Evolutionary conservation across 2,113 vertebrate genomes (phyloP).

Genomic region (Pachypanchax playfairii): DNA sequence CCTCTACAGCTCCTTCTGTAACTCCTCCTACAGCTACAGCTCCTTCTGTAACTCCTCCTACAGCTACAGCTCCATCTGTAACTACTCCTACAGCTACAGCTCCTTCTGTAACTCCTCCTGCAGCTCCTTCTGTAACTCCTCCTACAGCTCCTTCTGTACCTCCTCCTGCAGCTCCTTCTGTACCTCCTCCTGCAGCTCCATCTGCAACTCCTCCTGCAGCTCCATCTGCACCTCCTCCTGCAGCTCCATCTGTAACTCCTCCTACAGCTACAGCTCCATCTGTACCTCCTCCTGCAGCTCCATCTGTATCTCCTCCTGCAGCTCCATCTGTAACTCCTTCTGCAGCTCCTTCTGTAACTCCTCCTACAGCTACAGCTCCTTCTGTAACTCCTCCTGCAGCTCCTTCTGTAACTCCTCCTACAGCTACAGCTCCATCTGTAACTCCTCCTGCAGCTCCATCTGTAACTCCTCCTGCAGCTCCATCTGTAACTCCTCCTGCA

Average conservation of each 20-base stretch:
- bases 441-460: background rate
- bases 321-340: too few species aligned
- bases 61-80: too few species aligned
- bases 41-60: background rate
- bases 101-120: background rate
- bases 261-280: background rate
- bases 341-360: background rate
- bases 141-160: background rate
- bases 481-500: background rate
- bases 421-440: too few species aligned
- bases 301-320: background rate
- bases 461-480: background rate
- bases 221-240: too few species aligned
- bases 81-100: too few species aligned
- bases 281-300: background rate
- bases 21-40: too few species aligned
- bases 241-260: background rate
- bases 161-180: background rate
- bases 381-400: background rate
- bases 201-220: background rate
- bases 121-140: background rate
- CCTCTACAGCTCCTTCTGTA: too few species aligned
- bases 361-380: background rate
- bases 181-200: background rate
- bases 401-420: background rate